Evolutionary conservation across 2,888 invertebrate genomes (phyloP), one percentile per base, ranked within the genome.

Genomic region (Drosophila mercatorum): DNA sequence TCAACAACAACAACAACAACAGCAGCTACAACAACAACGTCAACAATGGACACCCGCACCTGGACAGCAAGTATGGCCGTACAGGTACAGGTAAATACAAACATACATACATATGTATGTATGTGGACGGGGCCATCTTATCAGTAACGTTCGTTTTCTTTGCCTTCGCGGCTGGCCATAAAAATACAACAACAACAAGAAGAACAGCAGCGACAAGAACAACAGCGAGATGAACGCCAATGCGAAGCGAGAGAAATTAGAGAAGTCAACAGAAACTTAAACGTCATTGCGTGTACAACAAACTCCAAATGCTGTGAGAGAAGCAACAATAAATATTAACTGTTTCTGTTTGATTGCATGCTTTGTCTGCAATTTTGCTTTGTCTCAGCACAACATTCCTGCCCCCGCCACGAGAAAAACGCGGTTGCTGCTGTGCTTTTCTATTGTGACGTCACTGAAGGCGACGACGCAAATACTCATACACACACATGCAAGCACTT

Each of bases 361-460:
- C 28, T 31, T 65, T 47, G 55, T 60, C 51, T 64, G 72, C 61
- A 40, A 40, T 56, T 63, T 75, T 62, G 76, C 63, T 71, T 72
- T 76, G 63, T 79, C 57, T 64, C 38, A 49, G 47, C 34, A 12
- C 26, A 2, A 38, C 36, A 62, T 51, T 41, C 57, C 73, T 43
- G 11, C 61, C 46, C 51, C 73, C 47, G 10, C 17, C 17, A 41
- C 56, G n/a, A 46, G 34, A 72, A 85, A 62, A 73, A 60, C 58
- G 72, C 83, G 72, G 57, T 59, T 7, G 34, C 34, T 60, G 68
- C 51, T 69, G 71, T 74, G 74, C 73, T 81, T 89, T 89, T 83
- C 86, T 88, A 83, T 89, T 86, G 86, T 86, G 88, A 86, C 90
- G 86, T 86, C 90, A 89, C 77, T 73, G 58, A 46, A 28, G 63